phyloP scores from a whole-genome alignment of 2,888 invertebrate genomes.

The Drosophila rellima region DNA sequence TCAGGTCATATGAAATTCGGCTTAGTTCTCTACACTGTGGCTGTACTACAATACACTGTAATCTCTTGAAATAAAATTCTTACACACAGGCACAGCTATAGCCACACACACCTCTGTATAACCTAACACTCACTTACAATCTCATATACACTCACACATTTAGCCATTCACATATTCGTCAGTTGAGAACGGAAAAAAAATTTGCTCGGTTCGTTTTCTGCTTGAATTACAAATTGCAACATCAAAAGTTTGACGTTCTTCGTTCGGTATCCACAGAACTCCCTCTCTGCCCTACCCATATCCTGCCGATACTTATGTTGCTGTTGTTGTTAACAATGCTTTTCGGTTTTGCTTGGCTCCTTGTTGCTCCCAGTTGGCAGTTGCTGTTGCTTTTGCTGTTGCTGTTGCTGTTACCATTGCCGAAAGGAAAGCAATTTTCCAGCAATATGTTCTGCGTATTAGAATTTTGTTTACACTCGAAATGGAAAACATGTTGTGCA shows the following conservation, averaged over 20 bases:
- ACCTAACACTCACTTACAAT: constrained; percentile 15
- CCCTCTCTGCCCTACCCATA: neutral
- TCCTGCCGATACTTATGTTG: constrained; percentile 21
- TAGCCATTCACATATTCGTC: constrained; percentile 60
- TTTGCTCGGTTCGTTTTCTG: constrained; percentile 82
- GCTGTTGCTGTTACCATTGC: constrained; percentile 56
- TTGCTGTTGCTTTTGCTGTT: constrained; percentile 40
- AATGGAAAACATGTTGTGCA: constrained; percentile 81
- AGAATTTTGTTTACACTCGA: constrained; percentile 81
- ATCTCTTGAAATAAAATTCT: constrained; percentile 59
- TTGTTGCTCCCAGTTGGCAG: constrained; percentile 47
- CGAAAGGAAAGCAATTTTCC: constrained; percentile 81
- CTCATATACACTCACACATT: constrained; percentile 33
- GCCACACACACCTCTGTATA: constrained; percentile 10
- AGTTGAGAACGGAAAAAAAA: constrained; percentile 59
- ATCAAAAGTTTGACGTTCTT: constrained; percentile 84
- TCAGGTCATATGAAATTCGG: constrained; percentile 16
- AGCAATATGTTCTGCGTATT: constrained; percentile 77
- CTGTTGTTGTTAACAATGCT: constrained; percentile 77
- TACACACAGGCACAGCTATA: constrained; percentile 23
- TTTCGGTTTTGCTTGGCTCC: constrained; percentile 62
- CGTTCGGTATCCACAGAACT: constrained; percentile 47
- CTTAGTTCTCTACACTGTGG: neutral
- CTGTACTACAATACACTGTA: too few relatives aligned
- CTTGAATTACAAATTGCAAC: constrained; percentile 84